Conservation (phyloP, 2,113 vertebrate genomes). For the Gallinago undulata region DNA sequence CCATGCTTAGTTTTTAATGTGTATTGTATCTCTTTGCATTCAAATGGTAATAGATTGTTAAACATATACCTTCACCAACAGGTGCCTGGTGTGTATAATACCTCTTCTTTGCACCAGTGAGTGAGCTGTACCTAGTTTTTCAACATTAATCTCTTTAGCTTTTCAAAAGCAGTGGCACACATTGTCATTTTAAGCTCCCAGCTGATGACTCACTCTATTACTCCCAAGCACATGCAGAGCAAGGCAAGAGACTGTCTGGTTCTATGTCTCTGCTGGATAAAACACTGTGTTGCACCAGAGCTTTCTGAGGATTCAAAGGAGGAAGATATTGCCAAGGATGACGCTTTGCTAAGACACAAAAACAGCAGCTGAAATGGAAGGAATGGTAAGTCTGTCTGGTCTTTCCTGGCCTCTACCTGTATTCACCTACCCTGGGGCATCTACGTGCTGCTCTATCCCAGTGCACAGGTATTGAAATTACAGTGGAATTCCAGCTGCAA, state of each 20-base stretch:
- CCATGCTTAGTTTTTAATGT: neutral
- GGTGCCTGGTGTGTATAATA: slow-evolving; percentile 29
- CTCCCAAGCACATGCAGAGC: slow-evolving; percentile 23
- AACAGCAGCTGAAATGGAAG: neutral
- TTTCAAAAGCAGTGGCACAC: slow-evolving; percentile 22
- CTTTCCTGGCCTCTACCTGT: neutral
- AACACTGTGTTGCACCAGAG: neutral
- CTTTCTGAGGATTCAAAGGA: neutral
- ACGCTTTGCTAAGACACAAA: neutral
- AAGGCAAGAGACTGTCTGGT: neutral
- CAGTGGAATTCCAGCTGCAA: neutral
- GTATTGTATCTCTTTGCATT: slow-evolving; percentile 27
- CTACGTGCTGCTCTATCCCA: fast-evolving
- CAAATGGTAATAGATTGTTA: slow-evolving; percentile 27
- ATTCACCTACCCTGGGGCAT: neutral
- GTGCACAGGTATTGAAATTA: neutral
- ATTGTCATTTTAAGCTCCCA: neutral
- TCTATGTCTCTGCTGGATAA: neutral
- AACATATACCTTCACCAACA: slow-evolving; percentile 13
- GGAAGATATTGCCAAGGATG: neutral
- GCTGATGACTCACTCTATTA: slow-evolving; percentile 18
- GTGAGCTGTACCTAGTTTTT: neutral
- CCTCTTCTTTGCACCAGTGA: slow-evolving; percentile 35
- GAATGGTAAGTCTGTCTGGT: neutral
- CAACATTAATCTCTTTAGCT: slow-evolving; percentile 34